A percentile compares a stretch with the other conserved stretches of the same genome.
Conservation (phyloP, 2,113 vertebrate genomes). For the Coreoperca whiteheadi region DNA sequence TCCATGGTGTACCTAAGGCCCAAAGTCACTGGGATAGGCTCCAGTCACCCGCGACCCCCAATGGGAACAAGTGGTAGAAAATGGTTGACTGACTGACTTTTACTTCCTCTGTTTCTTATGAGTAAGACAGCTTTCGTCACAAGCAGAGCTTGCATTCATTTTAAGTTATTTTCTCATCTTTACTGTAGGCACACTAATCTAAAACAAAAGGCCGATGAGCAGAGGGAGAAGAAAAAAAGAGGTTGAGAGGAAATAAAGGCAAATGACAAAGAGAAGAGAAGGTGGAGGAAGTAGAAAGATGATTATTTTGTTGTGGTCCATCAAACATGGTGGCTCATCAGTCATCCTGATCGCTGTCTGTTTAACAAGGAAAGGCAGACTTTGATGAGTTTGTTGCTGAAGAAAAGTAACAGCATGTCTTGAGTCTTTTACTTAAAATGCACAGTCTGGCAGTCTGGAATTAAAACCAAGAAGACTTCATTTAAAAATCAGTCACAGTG, state of each 20-base stretch:
- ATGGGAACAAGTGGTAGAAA: no score
- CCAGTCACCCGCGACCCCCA: no score
- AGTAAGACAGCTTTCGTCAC: neutral
- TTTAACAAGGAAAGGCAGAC: constrained; percentile 23
- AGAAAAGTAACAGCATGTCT: neutral
- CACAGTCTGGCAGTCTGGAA: constrained; percentile 8
- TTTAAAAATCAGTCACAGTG: constrained; percentile 11
- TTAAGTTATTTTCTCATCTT: neutral
- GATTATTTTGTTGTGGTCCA: constrained; percentile 6
- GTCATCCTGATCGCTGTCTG: constrained; percentile 33
- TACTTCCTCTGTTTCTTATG: neutral
- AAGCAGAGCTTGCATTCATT: neutral
- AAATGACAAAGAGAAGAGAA: constrained; percentile 12
- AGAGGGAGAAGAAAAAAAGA: neutral
- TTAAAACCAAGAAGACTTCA: constrained; percentile 13
- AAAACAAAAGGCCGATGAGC: constrained; percentile 6
- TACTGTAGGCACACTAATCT: neutral
- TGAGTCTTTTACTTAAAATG: neutral
- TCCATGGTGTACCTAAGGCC: no score
- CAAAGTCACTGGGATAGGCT: no score
- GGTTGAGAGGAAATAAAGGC: constrained; percentile 2
- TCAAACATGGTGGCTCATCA: constrained; percentile 31
- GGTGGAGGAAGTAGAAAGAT: constrained; percentile 21
- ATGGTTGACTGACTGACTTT: no score
- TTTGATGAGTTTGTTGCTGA: neutral